Evolutionary conservation across 2,888 invertebrate species (phyloP).

Genomic region (Agrilus mali): DNA sequence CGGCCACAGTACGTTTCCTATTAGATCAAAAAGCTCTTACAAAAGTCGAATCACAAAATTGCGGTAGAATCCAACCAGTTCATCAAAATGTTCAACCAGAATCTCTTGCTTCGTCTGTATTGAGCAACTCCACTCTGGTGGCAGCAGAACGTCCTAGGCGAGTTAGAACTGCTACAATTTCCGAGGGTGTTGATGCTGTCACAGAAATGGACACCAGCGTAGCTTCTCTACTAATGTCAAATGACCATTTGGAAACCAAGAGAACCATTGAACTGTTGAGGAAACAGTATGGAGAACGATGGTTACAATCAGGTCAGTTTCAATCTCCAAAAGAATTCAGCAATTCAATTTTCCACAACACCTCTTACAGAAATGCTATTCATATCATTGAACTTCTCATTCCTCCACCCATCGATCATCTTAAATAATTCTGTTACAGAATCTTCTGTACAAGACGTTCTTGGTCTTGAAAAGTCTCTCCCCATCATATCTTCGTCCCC

Average conservation of each 20-base stretch:
- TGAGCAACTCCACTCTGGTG: no score
- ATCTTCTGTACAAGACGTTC: conserved; percentile 39
- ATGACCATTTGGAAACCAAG: conserved; percentile 44
- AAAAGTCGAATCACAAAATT: conserved; percentile 37
- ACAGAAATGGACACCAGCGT: no score
- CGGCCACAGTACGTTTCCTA: conserved; percentile 38
- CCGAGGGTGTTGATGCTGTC: background rate
- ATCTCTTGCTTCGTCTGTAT: no score
- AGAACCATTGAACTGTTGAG: conserved; percentile 44
- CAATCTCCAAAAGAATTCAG: no score
- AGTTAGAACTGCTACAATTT: conserved; percentile 20
- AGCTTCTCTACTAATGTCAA: conserved; percentile 22
- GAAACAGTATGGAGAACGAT: conserved; percentile 45
- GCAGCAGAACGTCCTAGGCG: conserved; percentile 12
- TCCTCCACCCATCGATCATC: background rate
- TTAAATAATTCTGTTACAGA: conserved; percentile 22
- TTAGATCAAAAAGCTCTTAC: conserved; percentile 40
- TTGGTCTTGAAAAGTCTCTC: conserved; percentile 35
- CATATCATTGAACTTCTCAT: background rate
- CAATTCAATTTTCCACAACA: background rate
- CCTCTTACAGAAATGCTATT: background rate
- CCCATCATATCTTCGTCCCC: conserved; percentile 18
- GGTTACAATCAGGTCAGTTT: conserved; percentile 30
- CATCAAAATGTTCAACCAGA: conserved; percentile 1
- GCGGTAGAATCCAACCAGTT: background rate